These are phyloP conservation scores for Diarsia dahlii DNA, from an alignment of 2,888 invertebrate species.

Conservation along the genomic window DNA sequence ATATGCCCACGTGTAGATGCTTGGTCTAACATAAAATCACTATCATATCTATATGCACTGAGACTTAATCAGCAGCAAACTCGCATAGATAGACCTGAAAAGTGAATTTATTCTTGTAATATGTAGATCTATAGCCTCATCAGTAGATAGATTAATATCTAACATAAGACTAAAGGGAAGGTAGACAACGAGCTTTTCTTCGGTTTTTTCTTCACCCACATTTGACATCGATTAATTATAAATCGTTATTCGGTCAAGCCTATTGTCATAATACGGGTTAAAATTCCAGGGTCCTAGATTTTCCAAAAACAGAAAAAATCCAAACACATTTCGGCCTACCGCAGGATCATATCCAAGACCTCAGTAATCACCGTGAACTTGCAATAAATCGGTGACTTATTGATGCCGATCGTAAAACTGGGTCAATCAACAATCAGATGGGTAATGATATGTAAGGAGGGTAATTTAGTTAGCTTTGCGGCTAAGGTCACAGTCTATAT, in stretches of 20 bases:
- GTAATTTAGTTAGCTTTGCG: conserved; percentile 77
- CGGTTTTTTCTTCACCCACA: background rate
- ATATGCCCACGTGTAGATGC: too few species aligned
- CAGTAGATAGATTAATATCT: background rate
- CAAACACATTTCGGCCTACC: background rate
- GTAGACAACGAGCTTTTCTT: background rate
- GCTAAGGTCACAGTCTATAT: conserved; percentile 72
- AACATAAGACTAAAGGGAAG: background rate
- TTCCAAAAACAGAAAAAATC: background rate
- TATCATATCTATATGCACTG: too few species aligned
- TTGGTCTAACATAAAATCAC: too few species aligned
- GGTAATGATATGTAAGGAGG: conserved; percentile 85
- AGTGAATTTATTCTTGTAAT: too few species aligned
- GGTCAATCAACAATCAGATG: conserved; percentile 84
- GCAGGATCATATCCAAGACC: background rate
- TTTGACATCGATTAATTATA: background rate
- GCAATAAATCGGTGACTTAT: conserved; percentile 54
- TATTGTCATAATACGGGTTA: background rate
- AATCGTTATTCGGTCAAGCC: background rate
- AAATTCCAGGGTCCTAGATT: too few species aligned
- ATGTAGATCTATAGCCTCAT: too few species aligned
- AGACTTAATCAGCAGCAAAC: too few species aligned
- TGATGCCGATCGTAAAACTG: conserved; percentile 76
- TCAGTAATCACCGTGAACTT: conserved; percentile 43
- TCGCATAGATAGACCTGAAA: too few species aligned